phyloP scores from a whole-genome alignment of 2,888 invertebrate species.

The Tinea trinotella region DNA sequence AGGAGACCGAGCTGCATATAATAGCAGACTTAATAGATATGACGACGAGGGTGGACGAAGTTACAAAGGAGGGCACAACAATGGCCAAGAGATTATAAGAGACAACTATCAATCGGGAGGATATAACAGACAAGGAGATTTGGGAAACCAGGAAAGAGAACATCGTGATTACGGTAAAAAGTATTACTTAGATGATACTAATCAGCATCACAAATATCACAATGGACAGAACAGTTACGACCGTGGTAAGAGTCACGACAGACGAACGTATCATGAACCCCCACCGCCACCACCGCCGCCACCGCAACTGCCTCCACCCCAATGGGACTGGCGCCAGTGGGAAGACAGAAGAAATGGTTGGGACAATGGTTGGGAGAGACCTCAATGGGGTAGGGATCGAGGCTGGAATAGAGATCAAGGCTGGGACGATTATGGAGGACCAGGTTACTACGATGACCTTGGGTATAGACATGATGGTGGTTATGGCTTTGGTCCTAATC shows the following conservation, averaged over 20 bases:
- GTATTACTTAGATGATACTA: slow-evolving; percentile 55
- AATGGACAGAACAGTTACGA: slow-evolving; percentile 51
- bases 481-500: slow-evolving; percentile 49
- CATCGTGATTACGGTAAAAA: slow-evolving; percentile 60
- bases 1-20: slow-evolving; percentile 57
- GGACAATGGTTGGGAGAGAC: slow-evolving; percentile 33
- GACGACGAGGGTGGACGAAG: slow-evolving; percentile 55
- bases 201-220: slow-evolving; percentile 53
- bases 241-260: slow-evolving; percentile 47
- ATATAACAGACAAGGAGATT: slow-evolving; percentile 52
- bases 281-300: slow-evolving; percentile 21
- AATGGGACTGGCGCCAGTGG: slow-evolving; percentile 52
- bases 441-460: slow-evolving; percentile 54
- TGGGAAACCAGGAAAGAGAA: slow-evolving; percentile 49
- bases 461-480: slow-evolving; percentile 56
- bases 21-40: slow-evolving; percentile 49
- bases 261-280: slow-evolving; percentile 42
- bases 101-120: slow-evolving; percentile 54
- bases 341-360: slow-evolving; percentile 30
- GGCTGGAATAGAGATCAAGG: slow-evolving; percentile 27
- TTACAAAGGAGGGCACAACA: slow-evolving; percentile 57
- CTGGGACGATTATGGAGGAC: slow-evolving; percentile 52
- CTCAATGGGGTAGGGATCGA: slow-evolving; percentile 35
- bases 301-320: slow-evolving; percentile 33
- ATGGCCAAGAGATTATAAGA: slow-evolving; percentile 49